These are phyloP conservation scores for Gallirallus australis DNA, from an alignment of 2,797 vertebrate genomes.

Conservation along the genomic window DNA sequence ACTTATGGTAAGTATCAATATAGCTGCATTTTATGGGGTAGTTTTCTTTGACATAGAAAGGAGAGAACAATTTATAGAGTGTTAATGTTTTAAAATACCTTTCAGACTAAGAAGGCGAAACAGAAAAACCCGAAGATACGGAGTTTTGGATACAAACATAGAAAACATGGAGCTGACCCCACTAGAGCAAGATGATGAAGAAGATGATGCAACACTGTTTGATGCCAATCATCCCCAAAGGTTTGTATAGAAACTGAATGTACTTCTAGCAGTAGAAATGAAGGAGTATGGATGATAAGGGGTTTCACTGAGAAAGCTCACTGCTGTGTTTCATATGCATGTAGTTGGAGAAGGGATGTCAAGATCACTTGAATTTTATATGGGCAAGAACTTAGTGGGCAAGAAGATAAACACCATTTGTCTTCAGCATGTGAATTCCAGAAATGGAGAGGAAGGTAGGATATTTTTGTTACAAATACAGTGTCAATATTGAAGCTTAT, in stretches of 20 bases:
- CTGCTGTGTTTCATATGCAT: conserved; percentile 29
- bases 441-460: conserved; percentile 48
- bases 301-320: conserved; percentile 14
- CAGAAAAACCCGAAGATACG: conserved; percentile 80
- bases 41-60: background rate
- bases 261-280: background rate
- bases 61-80: background rate
- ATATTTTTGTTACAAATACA: conserved; percentile 41
- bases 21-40: background rate
- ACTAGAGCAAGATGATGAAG: conserved; percentile 82
- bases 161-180: conserved; percentile 84
- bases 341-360: conserved; percentile 45
- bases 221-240: conserved; percentile 81
- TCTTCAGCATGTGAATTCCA: conserved; percentile 42
- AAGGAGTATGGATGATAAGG: background rate
- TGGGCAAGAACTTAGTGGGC: conserved; percentile 50
- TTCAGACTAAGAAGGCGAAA: conserved; percentile 80
- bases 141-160: conserved; percentile 83
- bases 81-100: conserved; percentile 15
- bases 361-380: conserved; percentile 57
- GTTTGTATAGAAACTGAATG: conserved; percentile 51
- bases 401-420: conserved; percentile 52
- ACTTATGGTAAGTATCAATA: background rate
- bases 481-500: background rate
- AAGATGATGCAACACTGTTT: conserved; percentile 81